These are phyloP conservation scores for Agrilus mali DNA, from an alignment of 2,888 invertebrate genomes.

Conservation along the genomic window DNA sequence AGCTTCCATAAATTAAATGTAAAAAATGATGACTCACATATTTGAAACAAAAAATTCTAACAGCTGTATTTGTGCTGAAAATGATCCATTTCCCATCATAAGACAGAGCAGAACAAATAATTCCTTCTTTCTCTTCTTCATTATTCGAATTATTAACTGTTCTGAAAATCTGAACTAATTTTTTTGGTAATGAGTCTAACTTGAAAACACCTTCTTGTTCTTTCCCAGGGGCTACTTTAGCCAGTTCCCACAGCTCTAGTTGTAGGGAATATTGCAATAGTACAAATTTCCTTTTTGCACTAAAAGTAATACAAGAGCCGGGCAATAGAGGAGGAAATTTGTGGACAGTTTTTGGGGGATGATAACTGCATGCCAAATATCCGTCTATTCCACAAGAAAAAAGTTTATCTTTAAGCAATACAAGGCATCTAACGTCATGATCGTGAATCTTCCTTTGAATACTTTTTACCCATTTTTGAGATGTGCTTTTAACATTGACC, in stretches of 20 bases:
- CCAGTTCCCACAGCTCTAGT: slow-evolving; percentile 54
- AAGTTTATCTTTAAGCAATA: slow-evolving; percentile 49
- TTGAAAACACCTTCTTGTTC: slow-evolving; percentile 26
- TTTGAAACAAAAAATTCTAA: slow-evolving; percentile 55
- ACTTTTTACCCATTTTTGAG: slow-evolving; percentile 71
- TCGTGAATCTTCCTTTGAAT: slow-evolving; percentile 69
- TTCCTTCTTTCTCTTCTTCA: slow-evolving; percentile 44
- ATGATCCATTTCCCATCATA: slow-evolving; percentile 58
- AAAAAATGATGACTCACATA: slow-evolving; percentile 31
- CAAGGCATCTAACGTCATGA: slow-evolving; percentile 67
- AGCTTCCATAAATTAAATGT: no score
- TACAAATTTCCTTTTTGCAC: slow-evolving; percentile 41
- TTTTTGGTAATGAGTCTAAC: slow-evolving; percentile 44
- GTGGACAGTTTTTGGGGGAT: slow-evolving; percentile 51
- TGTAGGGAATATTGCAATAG: slow-evolving; percentile 39
- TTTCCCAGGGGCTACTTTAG: slow-evolving; percentile 30
- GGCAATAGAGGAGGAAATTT: slow-evolving; percentile 63
- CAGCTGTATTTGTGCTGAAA: slow-evolving; percentile 55
- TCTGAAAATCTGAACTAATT: slow-evolving; percentile 55
- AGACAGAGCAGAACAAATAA: slow-evolving; percentile 58
- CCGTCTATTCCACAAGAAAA: slow-evolving; percentile 76
- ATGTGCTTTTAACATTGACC: slow-evolving; percentile 41
- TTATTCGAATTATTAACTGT: slow-evolving; percentile 25
- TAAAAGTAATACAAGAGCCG: slow-evolving; percentile 42
- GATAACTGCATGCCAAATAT: slow-evolving; percentile 59